These are phyloP conservation scores for Papilio demoleus DNA, from an alignment of 2,888 invertebrate genomes.

Conservation along the genomic window DNA sequence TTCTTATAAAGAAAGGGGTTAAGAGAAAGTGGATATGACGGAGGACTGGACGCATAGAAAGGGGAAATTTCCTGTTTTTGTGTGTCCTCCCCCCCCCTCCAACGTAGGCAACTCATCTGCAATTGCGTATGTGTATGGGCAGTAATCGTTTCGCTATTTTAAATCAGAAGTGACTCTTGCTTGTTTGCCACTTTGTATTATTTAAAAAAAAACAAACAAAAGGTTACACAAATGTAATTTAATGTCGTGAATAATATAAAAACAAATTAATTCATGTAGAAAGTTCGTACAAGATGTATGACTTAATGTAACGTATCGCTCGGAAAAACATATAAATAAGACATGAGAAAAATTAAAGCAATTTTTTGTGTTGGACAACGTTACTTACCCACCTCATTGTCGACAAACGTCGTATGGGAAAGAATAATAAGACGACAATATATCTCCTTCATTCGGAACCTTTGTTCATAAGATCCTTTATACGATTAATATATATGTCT, in stretches of 20 bases:
- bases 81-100: too few species aligned
- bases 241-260: background rate
- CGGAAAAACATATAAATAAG: conserved; percentile 15
- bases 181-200: too few species aligned
- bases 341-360: conserved; percentile 20
- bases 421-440: conserved; percentile 18
- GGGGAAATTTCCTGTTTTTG: too few species aligned
- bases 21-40: too few species aligned
- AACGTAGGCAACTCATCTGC: too few species aligned
- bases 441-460: conserved; percentile 17
- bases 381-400: conserved; percentile 19
- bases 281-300: conserved; percentile 21
- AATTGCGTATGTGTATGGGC: too few species aligned
- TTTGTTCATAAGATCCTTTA: conserved; percentile 10
- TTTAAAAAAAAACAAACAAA: background rate
- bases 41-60: too few species aligned
- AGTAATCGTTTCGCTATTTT: too few species aligned
- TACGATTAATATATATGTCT: background rate
- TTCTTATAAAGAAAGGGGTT: too few species aligned
- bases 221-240: background rate
- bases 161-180: too few species aligned
- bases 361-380: conserved; percentile 20
- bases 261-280: conserved; percentile 16
- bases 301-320: conserved; percentile 7
- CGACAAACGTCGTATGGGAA: background rate